These are phyloP conservation scores for Pseudochirops corinnae DNA, from an alignment of 2,797 vertebrate genomes.

Conservation along the genomic window DNA sequence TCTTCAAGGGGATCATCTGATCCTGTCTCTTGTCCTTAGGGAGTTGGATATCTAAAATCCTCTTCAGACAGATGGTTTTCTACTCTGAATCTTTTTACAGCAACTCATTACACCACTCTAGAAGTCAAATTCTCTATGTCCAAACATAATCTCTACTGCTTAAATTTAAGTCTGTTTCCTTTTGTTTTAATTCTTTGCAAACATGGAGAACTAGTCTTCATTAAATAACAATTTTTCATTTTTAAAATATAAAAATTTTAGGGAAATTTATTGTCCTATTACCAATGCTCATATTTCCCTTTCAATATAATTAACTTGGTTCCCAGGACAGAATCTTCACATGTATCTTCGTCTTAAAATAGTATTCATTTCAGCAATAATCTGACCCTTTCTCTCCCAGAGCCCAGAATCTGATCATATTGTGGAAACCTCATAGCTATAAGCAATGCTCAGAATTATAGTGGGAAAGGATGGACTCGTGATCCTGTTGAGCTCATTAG, in stretches of 20 bases:
- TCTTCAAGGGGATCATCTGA: neutral
- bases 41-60: neutral
- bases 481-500: neutral
- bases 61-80: constrained; percentile 1
- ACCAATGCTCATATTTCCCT: neutral
- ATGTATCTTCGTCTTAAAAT: neutral
- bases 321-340: neutral
- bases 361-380: neutral
- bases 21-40: neutral
- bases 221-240: neutral
- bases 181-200: neutral
- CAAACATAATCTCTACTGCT: neutral
- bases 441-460: neutral
- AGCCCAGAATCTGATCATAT: neutral
- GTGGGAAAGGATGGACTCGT: neutral
- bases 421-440: neutral
- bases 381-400: neutral
- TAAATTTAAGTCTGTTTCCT: neutral
- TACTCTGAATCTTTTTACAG: neutral
- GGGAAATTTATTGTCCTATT: neutral
- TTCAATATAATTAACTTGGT: neutral
- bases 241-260: neutral
- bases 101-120: neutral
- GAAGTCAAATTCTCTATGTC: neutral
- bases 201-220: neutral